Conservation (phyloP, 2,888 invertebrate genomes). For the Oconnorella tubifera region DNA sequence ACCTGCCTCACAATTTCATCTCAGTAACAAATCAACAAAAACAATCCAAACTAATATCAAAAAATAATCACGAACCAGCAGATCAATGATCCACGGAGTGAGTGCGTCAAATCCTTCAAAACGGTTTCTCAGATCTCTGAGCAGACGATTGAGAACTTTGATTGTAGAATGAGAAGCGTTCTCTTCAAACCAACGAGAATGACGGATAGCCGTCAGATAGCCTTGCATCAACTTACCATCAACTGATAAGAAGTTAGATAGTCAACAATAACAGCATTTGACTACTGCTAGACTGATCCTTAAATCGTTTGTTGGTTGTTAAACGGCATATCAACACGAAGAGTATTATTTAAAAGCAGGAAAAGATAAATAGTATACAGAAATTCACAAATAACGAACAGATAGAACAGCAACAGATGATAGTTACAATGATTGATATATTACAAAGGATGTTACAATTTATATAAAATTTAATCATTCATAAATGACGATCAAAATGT, state of each 20-base stretch:
- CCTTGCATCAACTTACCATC: slow-evolving; percentile 73
- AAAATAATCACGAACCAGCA: slow-evolving; percentile 62
- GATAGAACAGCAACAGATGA: too few species aligned
- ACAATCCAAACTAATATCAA: neutral
- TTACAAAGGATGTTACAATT: too few species aligned
- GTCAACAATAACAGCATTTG: neutral
- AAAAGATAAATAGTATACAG: too few species aligned
- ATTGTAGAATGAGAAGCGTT: slow-evolving; percentile 93
- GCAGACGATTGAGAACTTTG: slow-evolving; percentile 84
- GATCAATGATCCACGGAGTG: slow-evolving; percentile 93
- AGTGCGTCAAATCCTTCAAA: slow-evolving; percentile 86
- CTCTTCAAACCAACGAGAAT: slow-evolving; percentile 97
- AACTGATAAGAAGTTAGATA: too few species aligned
- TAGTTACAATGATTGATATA: too few species aligned
- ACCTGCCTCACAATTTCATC: too few species aligned
- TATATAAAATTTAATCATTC: too few species aligned
- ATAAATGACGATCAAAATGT: too few species aligned
- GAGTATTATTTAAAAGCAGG: too few species aligned
- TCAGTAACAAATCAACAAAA: neutral
- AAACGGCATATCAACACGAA: neutral
- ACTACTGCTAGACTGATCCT: too few species aligned
- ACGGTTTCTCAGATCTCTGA: slow-evolving; percentile 85
- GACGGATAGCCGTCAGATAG: slow-evolving; percentile 88
- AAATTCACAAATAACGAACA: too few species aligned
- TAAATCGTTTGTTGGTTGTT: neutral